Base-by-base conservation (phyloP, 2,113 vertebrate species). In the Mola mola region DNA sequence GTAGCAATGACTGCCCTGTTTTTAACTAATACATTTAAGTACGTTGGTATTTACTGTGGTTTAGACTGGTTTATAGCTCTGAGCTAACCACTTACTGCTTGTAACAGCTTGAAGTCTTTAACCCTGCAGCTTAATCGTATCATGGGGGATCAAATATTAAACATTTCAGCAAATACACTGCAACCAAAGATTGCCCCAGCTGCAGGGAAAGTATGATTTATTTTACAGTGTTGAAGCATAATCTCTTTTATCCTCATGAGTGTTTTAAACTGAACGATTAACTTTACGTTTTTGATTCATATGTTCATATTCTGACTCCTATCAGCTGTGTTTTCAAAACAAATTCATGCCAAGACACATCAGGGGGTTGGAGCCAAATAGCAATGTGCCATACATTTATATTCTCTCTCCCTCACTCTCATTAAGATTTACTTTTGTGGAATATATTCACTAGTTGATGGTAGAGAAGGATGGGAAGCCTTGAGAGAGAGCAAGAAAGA, bases 1-100 rank as follows among this genome's bases (percentile, higher is more conserved):
- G 96, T 91, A 77, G 8, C 42, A 50, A 76, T 22, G 50, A 73
- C 42, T 70, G 9, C 37, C 19, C 2, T 2, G 13, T 58, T 56
- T 25, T 16, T 22, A 12, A 58, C 58, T 58, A 42, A 72, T 78
- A 40, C 49, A 24, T 52, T 48, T 40, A 24, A 49, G 17, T 0
- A 8, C 31, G 46, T 40, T 63, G 13, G 43, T 60, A 10, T 58
- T 21, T 49, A 15, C 25, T 58, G 51, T 47, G 40, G 22, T 50
- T 36, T 0, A 76, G 31, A 29, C 24, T 29, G 24, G 12, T 55
- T 53, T 44, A 43, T 20, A 46, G 12, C 19, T 44, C 5, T 19
- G 19, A 37, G 49, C 24, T 33, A 37, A 58, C 25, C 20, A 15
- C 20, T 20, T n/a, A 52, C 20, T 8, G 20, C 22, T 37, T 33